phyloP scores from a whole-genome alignment of 2,888 invertebrate species.

The Onthophagus sagittarius region DNA sequence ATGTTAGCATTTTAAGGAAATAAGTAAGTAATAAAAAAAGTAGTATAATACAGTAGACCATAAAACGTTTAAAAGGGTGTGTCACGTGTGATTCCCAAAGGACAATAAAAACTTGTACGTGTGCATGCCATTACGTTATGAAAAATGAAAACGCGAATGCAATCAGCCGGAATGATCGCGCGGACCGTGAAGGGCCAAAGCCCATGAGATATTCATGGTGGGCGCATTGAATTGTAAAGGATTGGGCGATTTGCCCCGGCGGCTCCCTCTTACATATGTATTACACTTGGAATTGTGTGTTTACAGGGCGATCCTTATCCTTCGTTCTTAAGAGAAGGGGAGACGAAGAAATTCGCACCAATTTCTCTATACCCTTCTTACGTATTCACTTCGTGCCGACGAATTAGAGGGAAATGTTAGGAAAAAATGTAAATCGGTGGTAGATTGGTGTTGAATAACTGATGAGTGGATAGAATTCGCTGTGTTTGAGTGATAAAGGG shows the following conservation, averaged over 20 bases:
- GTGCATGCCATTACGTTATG: conserved; percentile 4
- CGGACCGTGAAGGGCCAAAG: conserved; percentile 27
- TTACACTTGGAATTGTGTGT: conserved; percentile 33
- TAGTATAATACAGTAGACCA: not conserved
- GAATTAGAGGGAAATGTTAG: not conserved
- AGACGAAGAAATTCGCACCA: conserved; percentile 18
- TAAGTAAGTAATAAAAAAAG: not conserved
- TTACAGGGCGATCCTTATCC: conserved; percentile 34
- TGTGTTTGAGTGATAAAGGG: not conserved
- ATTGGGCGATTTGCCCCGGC: conserved; percentile 32
- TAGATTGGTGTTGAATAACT: no score
- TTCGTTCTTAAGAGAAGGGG: conserved; percentile 20
- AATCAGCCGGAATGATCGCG: conserved; percentile 30
- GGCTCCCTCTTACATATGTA: conserved; percentile 34
- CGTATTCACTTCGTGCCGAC: not conserved
- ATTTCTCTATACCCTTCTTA: not conserved
- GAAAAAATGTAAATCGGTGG: not conserved
- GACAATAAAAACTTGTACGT: conserved; percentile 5
- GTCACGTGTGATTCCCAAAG: not conserved
- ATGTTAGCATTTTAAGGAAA: not conserved
- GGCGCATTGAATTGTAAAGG: conserved; percentile 37
- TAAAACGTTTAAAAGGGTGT: not conserved
- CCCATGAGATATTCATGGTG: conserved; percentile 36
- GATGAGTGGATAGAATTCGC: not conserved
- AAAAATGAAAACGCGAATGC: conserved; percentile 16